phyloP scores from a whole-genome alignment of 1,140 invertebrate species.

The Micrasema longulum region DNA sequence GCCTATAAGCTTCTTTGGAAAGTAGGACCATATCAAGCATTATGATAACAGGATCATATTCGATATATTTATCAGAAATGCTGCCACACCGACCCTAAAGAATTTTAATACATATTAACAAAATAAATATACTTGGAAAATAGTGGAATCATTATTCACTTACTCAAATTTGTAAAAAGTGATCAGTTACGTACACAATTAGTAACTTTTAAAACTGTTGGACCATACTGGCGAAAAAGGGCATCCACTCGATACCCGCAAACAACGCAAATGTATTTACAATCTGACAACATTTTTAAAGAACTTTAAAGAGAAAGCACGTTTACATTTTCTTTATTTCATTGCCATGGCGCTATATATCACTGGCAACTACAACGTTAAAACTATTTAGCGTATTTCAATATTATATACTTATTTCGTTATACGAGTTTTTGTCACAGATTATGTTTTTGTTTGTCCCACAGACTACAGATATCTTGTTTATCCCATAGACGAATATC shows the following conservation, averaged over 20 bases:
- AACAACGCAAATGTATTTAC: conserved; percentile 70
- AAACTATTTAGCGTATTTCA: no score
- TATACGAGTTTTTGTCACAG: no score
- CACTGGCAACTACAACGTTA: no score
- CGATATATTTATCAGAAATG: conserved; percentile 88
- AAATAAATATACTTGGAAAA: conserved; percentile 7
- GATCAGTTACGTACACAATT: no score
- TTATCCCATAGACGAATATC: no score
- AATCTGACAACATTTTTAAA: neutral
- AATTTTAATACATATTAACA: conserved; percentile 36
- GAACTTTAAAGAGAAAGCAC: neutral
- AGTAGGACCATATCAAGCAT: conserved; percentile 85
- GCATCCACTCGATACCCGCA: conserved; percentile 73
- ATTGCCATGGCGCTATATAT: no score
- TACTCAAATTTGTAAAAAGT: no score
- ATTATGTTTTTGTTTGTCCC: no score
- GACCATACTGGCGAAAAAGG: conserved; percentile 76
- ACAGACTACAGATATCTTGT: no score
- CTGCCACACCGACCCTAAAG: conserved; percentile 79
- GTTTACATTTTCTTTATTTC: no score
- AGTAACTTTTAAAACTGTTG: conserved; percentile 76
- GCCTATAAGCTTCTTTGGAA: conserved; percentile 83
- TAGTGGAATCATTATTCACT: no score
- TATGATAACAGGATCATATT: conserved; percentile 87
- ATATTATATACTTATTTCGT: no score